A percentile compares a stretch with the other conserved stretches of the same genome.
Evolutionary conservation across 2,888 invertebrate genomes (phyloP).

Genomic region (Nymphalis urticae): DNA sequence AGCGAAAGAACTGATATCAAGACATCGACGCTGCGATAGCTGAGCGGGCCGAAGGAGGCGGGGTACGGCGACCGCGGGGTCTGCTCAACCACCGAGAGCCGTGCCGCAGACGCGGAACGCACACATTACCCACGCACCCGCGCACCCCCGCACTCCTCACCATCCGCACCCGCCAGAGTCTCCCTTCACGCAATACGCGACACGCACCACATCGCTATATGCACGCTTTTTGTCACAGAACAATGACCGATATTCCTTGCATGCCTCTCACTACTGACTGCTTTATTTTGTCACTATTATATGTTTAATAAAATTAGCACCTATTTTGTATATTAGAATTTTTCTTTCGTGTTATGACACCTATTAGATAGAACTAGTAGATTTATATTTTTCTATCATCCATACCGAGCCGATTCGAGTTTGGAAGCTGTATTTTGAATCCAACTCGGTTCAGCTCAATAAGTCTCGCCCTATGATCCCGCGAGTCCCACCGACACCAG

Average conservation of each 20-base stretch:
- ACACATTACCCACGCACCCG: conserved; percentile 28
- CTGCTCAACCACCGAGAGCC: conserved; percentile 67
- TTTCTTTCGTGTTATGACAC: conserved; percentile 44
- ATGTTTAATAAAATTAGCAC: conserved; percentile 24
- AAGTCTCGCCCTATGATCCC: conserved; percentile 53
- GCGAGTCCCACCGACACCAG: conserved; percentile 56
- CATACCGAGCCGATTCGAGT: conserved; percentile 48
- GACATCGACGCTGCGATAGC: conserved; percentile 74
- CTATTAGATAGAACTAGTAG: conserved; percentile 52
- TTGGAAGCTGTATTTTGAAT: conserved; percentile 13
- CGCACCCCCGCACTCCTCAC: conserved; percentile 14
- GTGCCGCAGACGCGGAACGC: conserved; percentile 57
- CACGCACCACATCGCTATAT: conserved; percentile 23
- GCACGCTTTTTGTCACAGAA: conserved; percentile 49
- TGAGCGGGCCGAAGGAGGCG: conserved; percentile 77
- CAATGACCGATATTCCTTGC: conserved; percentile 44
- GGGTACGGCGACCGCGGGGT: conserved; percentile 67
- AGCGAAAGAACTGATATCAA: conserved; percentile 75
- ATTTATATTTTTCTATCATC: conserved; percentile 73
- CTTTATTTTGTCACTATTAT: conserved; percentile 17
- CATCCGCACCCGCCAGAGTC: conserved; percentile 11
- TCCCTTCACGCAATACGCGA: conserved; percentile 6
- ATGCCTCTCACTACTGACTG: conserved; percentile 39
- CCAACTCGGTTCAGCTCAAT: conserved; percentile 52
- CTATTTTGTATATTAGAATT: conserved; percentile 24